Base-by-base conservation (phyloP, 2,888 invertebrate genomes). In the Pogonocherus hispidulus region DNA sequence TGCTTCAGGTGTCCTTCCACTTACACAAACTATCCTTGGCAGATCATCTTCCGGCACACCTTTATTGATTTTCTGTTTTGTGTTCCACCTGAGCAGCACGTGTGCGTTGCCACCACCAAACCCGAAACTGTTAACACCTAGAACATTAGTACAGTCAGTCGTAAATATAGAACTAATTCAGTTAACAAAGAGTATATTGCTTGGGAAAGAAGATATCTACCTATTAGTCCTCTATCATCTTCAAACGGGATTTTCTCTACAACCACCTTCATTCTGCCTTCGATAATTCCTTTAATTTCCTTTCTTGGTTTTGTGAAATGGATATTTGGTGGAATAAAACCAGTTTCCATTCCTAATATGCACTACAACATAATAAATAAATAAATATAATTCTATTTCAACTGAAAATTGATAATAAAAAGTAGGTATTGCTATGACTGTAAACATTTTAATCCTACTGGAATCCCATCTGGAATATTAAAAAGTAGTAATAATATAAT, bases 61-160 rank as follows among this genome's bases (percentile, higher is more conserved):
- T 1, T 87, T 85, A 80, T 92, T 92, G 0, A 89, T 84, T 86
- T 92, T 93, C 44, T 79, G 87, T 71, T 89, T 90, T 0, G 86
- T 80, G 60, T 90, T 85, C 49, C 91, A 89, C 81, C 89, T 89
- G 8, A 94, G 81, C 51, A 94, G 82, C 14, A 90, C 87, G 78
- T 94, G 94, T 51, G 92, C 92, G 80, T 96, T 96, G 4, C 93
- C 92, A 0, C 97, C 97, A 27, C 97, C 97, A 81, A 97, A 98
- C 0, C 97, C 97, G 83, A 97, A 98, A 6, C 95, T 96, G 86
- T 95, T 98, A 20, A 97, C 88, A 2, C 93, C 96, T 78, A 72
- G n/a, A 41, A 35, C 19, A 22, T 6, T 92, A 91, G 81, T 91
- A 87, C 41, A 18, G n/a, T 20, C 6, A 41, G 19, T 44, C n/a